A percentile compares a stretch with the other conserved stretches of the same genome.
Conservation (phyloP, 2,888 invertebrate species). For the Phoenoteleia sp. region DNA sequence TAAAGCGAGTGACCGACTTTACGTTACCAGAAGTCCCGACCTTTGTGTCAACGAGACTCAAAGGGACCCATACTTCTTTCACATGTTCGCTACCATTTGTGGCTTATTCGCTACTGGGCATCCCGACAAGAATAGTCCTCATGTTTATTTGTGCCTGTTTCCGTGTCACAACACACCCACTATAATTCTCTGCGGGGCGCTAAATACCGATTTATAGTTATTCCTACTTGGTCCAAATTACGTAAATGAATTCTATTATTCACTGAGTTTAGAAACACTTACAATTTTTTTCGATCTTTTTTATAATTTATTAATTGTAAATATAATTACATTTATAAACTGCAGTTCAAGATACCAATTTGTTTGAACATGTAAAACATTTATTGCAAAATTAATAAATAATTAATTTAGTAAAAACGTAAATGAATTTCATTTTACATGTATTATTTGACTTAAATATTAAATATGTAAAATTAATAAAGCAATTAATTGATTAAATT, state of each 20-base stretch:
- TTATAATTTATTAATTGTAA: no score
- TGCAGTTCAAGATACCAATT: no score
- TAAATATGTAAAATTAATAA: no score
- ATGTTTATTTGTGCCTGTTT: constrained; percentile 83
- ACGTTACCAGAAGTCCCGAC: constrained; percentile 73
- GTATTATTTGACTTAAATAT: no score
- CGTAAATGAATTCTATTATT: constrained; percentile 28
- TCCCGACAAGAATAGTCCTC: constrained; percentile 77
- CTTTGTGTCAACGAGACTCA: constrained; percentile 73
- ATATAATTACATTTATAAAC: no score
- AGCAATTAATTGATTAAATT: no score
- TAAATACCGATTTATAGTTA: constrained; percentile 80
- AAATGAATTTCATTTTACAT: no score
- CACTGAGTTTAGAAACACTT: no score
- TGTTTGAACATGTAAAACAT: no score
- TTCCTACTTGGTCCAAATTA: constrained; percentile 69
- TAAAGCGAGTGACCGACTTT: constrained; percentile 79
- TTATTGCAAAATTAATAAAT: no score
- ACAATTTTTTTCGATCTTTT: no score
- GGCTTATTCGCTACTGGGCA: constrained; percentile 75
- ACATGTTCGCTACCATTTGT: constrained; percentile 75
- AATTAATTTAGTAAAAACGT: no score
- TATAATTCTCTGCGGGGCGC: constrained; percentile 82
- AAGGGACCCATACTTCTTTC: constrained; percentile 72
- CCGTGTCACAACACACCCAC: constrained; percentile 84